phyloP scores from a whole-genome alignment of 2,888 invertebrate genomes.

The Amaurobius ferox region DNA sequence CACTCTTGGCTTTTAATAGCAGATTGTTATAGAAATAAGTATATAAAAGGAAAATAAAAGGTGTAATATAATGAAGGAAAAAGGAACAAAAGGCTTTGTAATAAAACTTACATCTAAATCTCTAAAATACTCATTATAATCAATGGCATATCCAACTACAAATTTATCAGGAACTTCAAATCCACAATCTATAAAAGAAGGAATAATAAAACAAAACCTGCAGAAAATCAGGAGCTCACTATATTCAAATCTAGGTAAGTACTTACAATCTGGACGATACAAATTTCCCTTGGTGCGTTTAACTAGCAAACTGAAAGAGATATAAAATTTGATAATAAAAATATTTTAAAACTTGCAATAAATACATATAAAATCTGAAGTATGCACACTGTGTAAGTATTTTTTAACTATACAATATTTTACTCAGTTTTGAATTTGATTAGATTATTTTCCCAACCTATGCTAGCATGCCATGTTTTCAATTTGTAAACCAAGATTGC shows the following conservation, averaged over 20 bases:
- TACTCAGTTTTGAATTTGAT: too few relatives aligned
- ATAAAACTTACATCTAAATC: conserved; percentile 79
- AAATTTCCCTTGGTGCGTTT: conserved; percentile 78
- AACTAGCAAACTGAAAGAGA: conserved; percentile 77
- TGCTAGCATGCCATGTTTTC: too few relatives aligned
- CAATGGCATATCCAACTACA: conserved; percentile 81
- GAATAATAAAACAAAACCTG: neutral
- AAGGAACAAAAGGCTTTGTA: too few relatives aligned
- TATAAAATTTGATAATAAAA: neutral
- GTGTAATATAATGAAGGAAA: too few relatives aligned
- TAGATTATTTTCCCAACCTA: too few relatives aligned
- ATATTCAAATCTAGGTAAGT: neutral
- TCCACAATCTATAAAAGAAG: conserved; percentile 78
- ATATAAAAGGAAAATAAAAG: too few relatives aligned
- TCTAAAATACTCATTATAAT: conserved; percentile 81
- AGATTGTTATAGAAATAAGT: too few relatives aligned
- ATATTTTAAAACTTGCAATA: neutral
- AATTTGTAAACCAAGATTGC: too few relatives aligned
- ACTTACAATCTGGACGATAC: conserved; percentile 79
- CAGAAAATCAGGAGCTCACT: neutral
- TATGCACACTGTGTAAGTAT: too few relatives aligned
- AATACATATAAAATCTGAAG: too few relatives aligned
- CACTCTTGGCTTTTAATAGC: too few relatives aligned
- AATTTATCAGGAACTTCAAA: conserved; percentile 81
- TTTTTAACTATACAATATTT: too few relatives aligned